phyloP scores from a whole-genome alignment of 2,797 vertebrate genomes.

The Micrastur ruficollis region DNA sequence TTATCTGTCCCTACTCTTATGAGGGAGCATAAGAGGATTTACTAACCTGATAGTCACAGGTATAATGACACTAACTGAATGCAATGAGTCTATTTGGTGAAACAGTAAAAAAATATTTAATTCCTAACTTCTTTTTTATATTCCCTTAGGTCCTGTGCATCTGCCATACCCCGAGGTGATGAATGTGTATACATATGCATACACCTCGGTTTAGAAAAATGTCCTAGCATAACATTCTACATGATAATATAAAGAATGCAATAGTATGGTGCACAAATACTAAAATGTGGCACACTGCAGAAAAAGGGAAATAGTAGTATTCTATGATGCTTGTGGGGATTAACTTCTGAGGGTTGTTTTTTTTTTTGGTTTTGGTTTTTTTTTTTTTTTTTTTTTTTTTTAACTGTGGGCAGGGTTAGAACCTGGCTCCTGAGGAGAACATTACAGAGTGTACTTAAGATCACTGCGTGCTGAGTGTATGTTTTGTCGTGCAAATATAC shows the following conservation, averaged over 20 bases:
- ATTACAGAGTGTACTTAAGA: background rate
- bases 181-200: background rate
- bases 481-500: background rate
- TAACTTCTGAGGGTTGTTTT: background rate
- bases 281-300: background rate
- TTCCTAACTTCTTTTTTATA: background rate
- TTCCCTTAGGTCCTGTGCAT: background rate
- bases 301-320: background rate
- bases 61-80: background rate
- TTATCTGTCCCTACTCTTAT: background rate
- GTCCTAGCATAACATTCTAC: background rate
- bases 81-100: background rate
- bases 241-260: background rate
- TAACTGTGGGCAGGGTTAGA: background rate
- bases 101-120: background rate
- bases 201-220: background rate
- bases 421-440: fast-evolving
- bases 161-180: background rate
- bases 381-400: background rate
- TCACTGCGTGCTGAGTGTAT: background rate
- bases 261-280: background rate
- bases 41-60: background rate
- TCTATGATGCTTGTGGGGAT: background rate
- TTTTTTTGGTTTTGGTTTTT: background rate
- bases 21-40: background rate